Evolutionary conservation across 2,888 invertebrate genomes (phyloP).

Genomic region (Linnaemya tessellans): DNA sequence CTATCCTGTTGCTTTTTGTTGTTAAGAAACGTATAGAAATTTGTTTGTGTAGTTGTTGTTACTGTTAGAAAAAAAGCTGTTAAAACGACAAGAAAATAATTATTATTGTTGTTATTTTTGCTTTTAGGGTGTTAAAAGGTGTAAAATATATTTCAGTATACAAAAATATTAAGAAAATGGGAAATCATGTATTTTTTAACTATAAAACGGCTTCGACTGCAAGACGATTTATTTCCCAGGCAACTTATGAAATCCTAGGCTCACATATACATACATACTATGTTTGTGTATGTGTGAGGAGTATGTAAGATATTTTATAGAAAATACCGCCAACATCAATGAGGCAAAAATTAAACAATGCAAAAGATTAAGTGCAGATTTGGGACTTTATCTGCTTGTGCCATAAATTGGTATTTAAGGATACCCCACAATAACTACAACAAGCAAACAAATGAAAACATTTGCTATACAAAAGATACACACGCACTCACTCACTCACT

Average conservation of each 20-base stretch:
- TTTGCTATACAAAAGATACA: conserved; percentile 23
- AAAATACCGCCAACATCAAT: conserved; percentile 69
- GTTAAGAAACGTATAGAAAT: conserved; percentile 29
- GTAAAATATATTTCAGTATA: conserved; percentile 71
- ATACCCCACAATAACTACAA: conserved; percentile 76
- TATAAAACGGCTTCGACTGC: conserved; percentile 58
- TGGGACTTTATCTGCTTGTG: conserved; percentile 83
- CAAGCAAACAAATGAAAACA: conserved; percentile 47
- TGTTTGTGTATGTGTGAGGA: conserved; percentile 12
- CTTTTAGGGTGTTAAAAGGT: conserved; percentile 60
- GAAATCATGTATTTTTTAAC: conserved; percentile 9
- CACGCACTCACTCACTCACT: conserved; percentile 5
- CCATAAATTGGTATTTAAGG: conserved; percentile 83
- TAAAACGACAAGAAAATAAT: conserved; percentile 53
- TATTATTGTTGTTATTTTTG: conserved; percentile 64
- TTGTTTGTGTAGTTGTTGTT: conserved; percentile 42
- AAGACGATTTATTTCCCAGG: conserved; percentile 75
- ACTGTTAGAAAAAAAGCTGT: conserved; percentile 40
- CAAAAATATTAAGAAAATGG: conserved; percentile 10
- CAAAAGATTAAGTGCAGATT: conserved; percentile 83
- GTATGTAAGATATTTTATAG: conserved; percentile 41
- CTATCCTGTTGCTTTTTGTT: conserved; percentile 67
- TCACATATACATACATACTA: background rate
- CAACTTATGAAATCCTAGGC: conserved; percentile 57
- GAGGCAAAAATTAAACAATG: conserved; percentile 82